Evolutionary conservation across 2,113 vertebrate species (phyloP).

Genomic region (Neogobius melanostomus): DNA sequence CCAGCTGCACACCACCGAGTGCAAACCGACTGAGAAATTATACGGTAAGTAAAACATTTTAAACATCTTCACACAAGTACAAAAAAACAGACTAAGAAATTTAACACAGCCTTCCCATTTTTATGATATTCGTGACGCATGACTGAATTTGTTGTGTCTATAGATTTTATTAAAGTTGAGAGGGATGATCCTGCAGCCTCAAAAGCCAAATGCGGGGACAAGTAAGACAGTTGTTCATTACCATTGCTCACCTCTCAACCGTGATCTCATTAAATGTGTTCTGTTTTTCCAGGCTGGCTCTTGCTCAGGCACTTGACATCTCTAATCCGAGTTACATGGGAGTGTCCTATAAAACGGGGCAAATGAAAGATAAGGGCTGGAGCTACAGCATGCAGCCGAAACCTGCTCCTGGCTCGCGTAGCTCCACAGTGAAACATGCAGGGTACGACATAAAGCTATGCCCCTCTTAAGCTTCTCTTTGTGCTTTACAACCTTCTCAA

Average conservation of each 20-base stretch:
- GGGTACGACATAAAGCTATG: constrained; percentile 31
- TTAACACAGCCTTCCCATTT: background rate
- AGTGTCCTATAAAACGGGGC: constrained; percentile 72
- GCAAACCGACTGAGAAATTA: constrained; percentile 90
- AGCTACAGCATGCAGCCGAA: constrained; percentile 79
- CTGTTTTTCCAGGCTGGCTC: constrained; percentile 51
- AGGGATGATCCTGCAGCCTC: constrained; percentile 82
- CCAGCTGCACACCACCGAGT: constrained; percentile 86
- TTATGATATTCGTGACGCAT: background rate
- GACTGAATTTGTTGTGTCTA: constrained; percentile 10
- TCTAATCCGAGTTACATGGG: constrained; percentile 87
- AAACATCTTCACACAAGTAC: background rate
- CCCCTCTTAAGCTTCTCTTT: too few relatives aligned
- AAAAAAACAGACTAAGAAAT: background rate
- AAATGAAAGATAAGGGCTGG: constrained; percentile 80
- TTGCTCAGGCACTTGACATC: constrained; percentile 75
- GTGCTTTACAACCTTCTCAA: too few relatives aligned
- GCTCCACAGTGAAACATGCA: constrained; percentile 59
- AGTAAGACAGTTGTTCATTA: constrained; percentile 42
- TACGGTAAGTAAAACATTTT: constrained; percentile 79
- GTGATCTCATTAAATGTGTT: constrained; percentile 1
- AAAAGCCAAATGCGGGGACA: constrained; percentile 79
- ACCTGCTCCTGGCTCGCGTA: constrained; percentile 48
- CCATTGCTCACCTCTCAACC: background rate
- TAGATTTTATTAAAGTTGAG: constrained; percentile 96